Evolutionary conservation across 2,888 invertebrate species (phyloP).

Genomic region (Miltochrista miniata): DNA sequence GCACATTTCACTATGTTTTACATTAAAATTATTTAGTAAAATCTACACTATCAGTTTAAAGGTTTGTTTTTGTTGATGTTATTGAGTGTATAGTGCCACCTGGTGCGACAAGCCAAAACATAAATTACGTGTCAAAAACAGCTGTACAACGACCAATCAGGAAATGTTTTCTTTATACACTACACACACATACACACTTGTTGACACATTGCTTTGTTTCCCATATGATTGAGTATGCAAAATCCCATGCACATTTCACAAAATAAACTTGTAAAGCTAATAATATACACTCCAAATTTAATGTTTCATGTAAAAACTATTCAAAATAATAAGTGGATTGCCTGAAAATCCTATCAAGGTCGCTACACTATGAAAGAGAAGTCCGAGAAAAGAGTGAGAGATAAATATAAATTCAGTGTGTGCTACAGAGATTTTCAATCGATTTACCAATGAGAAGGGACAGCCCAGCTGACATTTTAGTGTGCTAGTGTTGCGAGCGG

Average conservation of each 20-base stretch:
- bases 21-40: not conserved
- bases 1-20: not conserved
- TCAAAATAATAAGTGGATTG: conserved; percentile 30
- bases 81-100: conserved; percentile 59
- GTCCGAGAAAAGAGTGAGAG: conserved; percentile 47
- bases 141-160: conserved; percentile 74
- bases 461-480: conserved; percentile 79
- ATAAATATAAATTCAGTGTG: conserved; percentile 52
- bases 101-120: conserved; percentile 14
- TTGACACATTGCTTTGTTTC: conserved; percentile 75
- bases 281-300: conserved; percentile 22
- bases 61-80: conserved; percentile 47
- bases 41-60: not conserved
- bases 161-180: conserved; percentile 59
- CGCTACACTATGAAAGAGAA: conserved; percentile 60
- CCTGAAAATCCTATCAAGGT: conserved; percentile 60
- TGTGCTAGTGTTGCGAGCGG: conserved; percentile 63
- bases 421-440: conserved; percentile 62
- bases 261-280: conserved; percentile 16
- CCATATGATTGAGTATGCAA: conserved; percentile 65
- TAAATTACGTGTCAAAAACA: conserved; percentile 70
- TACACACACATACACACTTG: conserved; percentile 54
- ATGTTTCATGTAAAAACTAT: conserved; percentile 11
- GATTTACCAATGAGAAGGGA: conserved; percentile 78
- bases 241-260: conserved; percentile 20